Conservation (phyloP, 2,113 vertebrate species). For the Zosterops lateralis region DNA sequence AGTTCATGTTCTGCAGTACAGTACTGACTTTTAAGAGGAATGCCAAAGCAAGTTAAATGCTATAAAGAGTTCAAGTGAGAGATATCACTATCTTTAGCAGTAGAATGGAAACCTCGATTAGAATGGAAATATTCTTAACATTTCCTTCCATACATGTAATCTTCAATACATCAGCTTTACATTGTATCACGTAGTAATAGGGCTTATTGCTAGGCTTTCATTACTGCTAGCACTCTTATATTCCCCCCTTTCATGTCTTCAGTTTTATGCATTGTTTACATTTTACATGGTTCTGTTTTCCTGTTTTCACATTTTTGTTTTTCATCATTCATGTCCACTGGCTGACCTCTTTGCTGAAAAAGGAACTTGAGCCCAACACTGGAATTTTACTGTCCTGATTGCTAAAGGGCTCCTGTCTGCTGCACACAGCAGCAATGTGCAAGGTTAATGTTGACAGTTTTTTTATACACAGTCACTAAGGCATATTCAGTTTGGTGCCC, state of each 20-base stretch:
- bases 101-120: neutral
- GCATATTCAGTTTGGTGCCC: neutral
- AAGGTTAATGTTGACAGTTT: neutral
- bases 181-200: neutral
- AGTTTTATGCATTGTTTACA: neutral
- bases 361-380: neutral
- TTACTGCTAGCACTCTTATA: neutral
- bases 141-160: neutral
- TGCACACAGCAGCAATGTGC: neutral
- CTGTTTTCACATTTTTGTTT: neutral
- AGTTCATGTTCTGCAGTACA: neutral
- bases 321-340: neutral
- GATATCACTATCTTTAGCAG: neutral
- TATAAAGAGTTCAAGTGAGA: neutral
- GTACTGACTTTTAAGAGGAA: neutral
- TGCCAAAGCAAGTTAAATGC: neutral
- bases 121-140: neutral
- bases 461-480: neutral
- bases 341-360: neutral
- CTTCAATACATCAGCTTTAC: neutral
- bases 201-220: neutral
- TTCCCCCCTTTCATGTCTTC: neutral
- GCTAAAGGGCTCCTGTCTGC: neutral
- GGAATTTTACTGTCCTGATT: neutral
- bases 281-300: neutral